Base-by-base conservation (phyloP, 2,888 invertebrate species). In the Epinotia nisella region DNA sequence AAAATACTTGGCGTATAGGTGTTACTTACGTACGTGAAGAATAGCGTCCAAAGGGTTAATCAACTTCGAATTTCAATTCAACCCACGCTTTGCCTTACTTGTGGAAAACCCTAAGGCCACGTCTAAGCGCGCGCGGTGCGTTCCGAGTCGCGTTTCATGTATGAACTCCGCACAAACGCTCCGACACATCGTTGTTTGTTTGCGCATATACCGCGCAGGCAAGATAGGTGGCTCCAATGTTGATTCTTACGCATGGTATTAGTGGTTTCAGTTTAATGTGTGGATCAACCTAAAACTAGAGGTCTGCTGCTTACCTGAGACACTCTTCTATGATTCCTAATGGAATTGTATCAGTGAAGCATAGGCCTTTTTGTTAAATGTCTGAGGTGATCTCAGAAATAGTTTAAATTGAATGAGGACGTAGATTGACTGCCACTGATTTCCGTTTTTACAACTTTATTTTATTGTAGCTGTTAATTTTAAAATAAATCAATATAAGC, bases 401-500 rank as follows among this genome's bases (percentile, higher is more conserved):
- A 72, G 72, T 62, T 66, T n/a, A 71, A 71, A 24, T 49, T 65
- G n/a, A 49, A 71, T 21, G 65, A 35, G 45, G 64, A 58, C 7
- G 67, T 68, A 68, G 56, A 29, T 68, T 67, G 67, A 60, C 72
- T 68, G 72, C 72, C 15, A 56, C 41, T 62, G 67, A 55, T 72
- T 72, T 62, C 51, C 67, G 72, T 72, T 72, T 67, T 51, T 56
- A 49, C 35, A 61, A 21, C 10, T 49, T 60, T 64, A 64, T 68
- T 64, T 73, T 73, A 73, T 58, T 59, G 62, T 69, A 73, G 62
- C 51, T 59, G 45, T 51, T 72, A 72, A 72, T 72, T 49, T 72
- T 53, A 45, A 59, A 69, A 64, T 73, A 73, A 69, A 73, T 58
- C 62, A 41, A 15, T 41, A 13, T 68, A 59, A 53, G 68, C 73